Evolutionary conservation across 2,113 vertebrate genomes (phyloP), one percentile per base, ranked within the genome.

Genomic region (Nematolebias whitei): DNA sequence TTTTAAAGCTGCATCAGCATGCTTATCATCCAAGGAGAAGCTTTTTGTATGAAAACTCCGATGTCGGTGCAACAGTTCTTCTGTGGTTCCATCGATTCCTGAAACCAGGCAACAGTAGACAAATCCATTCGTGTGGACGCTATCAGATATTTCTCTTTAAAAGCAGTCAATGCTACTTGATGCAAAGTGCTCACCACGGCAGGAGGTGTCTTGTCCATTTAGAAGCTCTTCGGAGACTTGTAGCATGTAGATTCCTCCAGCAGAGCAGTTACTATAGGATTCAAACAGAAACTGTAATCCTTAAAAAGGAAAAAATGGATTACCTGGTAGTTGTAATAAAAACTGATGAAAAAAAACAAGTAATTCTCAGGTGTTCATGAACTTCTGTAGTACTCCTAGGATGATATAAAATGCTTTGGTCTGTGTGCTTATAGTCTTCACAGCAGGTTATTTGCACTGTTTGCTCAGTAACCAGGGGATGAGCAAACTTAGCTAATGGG

Each of bases 121-220:
- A 39, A 62, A 78, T 74, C 67, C 63, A 59, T 76, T 80, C 51
- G 49, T 50, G 41, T 45, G 47, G 63, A 61, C 65, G 71, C 51
- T 39, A 60, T 26, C 56, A 67, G 78, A 32, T 41, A 53, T 74
- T 78, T 70, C 77, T 71, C 59, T 85, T 77, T 84, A 82, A 83
- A 79, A 76, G 39, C 75, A 70, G 85, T 88, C 86, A 22, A 78
- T 89, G 78, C 79, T 76, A 77, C 74, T 88, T 69, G 84, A 86
- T 79, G 75, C 74, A 76, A 75, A 87, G 76, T 84, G 84, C 63
- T 83, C 50, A 49, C 8, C 0, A 20, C 15, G 1, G 38, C 51
- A 58, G 54, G 49, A 69, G 65, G 71, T 56, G 58, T 54, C 63
- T 52, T 45, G 69, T 80, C 76, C 63, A 71, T 50, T 79, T 63